phyloP scores from a whole-genome alignment of 2,113 vertebrate genomes.

The Gavialis gangeticus region DNA sequence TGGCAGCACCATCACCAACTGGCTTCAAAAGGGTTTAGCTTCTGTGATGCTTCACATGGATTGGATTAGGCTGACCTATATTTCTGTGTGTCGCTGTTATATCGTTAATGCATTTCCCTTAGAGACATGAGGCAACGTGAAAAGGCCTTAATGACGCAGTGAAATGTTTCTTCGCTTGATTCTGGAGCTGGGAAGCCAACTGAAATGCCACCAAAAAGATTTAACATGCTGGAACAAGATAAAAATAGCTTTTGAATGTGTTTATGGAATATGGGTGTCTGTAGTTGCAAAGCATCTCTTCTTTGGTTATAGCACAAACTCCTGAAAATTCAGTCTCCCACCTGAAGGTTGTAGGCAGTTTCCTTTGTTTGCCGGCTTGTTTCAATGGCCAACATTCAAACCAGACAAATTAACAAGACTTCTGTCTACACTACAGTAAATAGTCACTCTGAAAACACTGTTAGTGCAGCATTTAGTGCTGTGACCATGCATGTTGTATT shows the following conservation, averaged over 20 bases:
- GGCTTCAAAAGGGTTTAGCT: neutral
- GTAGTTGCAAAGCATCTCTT: neutral
- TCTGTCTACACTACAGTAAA: neutral
- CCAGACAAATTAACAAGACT: neutral
- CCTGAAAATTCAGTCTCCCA: neutral
- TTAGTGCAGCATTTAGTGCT: neutral
- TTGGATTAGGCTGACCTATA: constrained; percentile 5
- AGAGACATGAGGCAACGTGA: neutral
- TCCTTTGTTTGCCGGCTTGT: neutral
- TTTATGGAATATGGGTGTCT: neutral
- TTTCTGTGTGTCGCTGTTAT: neutral
- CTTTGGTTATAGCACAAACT: neutral
- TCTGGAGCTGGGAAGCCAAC: neutral
- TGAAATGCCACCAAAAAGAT: neutral
- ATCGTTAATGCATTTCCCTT: neutral
- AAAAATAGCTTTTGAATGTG: neutral
- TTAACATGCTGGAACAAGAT: neutral
- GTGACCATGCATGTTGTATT: neutral
- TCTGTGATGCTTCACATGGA: neutral
- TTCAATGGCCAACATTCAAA: neutral
- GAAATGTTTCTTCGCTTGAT: neutral
- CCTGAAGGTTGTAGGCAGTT: neutral
- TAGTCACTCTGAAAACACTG: neutral
- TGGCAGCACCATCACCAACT: neutral
- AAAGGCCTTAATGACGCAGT: neutral